phyloP scores from a whole-genome alignment of 1,140 invertebrate species.

The Hormaphis cornu region DNA sequence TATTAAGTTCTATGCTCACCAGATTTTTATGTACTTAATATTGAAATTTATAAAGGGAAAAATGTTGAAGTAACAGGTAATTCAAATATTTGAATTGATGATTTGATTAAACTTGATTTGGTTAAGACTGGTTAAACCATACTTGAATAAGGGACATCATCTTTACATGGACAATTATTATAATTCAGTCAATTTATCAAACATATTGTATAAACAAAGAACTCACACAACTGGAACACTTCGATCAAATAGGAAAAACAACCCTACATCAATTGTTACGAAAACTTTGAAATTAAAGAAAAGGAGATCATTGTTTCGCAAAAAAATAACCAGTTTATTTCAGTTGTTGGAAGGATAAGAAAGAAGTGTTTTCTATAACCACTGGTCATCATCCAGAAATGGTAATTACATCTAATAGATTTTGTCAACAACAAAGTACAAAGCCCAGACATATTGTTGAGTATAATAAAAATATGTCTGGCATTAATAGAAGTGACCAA shows the following conservation, averaged over 20 bases:
- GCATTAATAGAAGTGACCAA: background rate
- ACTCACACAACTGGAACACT: conserved; percentile 1
- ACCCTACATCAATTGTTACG: background rate
- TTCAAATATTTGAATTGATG: background rate
- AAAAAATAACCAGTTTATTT: background rate
- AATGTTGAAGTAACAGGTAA: background rate
- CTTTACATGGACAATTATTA: conserved; percentile 4
- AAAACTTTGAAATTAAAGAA: background rate
- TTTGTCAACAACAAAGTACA: background rate
- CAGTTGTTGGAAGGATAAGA: background rate
- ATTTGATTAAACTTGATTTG: too few relatives aligned
- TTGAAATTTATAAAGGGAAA: conserved; percentile 1
- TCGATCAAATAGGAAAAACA: background rate
- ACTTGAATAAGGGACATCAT: conserved; percentile 6
- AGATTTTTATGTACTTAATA: background rate
- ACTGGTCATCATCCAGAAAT: background rate
- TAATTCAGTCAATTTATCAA: background rate
- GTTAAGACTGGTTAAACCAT: background rate
- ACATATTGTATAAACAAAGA: background rate
- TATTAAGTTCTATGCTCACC: background rate
- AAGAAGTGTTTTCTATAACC: background rate
- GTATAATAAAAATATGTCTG: background rate
- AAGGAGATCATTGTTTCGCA: background rate
- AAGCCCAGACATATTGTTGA: background rate
- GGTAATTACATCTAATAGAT: background rate